Base-by-base conservation (phyloP, 2,888 invertebrate genomes). In the Tholera decimalis region DNA sequence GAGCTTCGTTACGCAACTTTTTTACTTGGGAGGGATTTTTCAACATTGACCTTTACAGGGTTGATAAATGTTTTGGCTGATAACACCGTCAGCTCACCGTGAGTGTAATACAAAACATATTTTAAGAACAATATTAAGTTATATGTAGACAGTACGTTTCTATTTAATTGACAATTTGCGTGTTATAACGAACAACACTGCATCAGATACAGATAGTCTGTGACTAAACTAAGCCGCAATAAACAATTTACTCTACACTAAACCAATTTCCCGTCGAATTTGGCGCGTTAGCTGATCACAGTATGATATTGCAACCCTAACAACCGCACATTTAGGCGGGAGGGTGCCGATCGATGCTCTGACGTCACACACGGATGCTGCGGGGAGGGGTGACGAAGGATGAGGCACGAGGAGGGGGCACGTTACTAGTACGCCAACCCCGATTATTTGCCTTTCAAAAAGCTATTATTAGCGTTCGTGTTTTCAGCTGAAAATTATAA, bases 351-450 rank as follows among this genome's bases (percentile, higher is more conserved):
- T 95, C 95, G 94, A 94, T 94, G 87, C 85, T 85, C 73, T 94
- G 93, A 94, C 94, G 94, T 94, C 94, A 94, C 88, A 82, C 80
- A 74, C 79, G 88, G 90, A 89, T 90, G 91, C 91, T 91, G 91
- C 82, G 83, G 80, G 85, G 82, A 50, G 75, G 73, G 87, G 75
- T 59, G 63, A 51, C 57, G 72, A 77, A 79, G 79, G 73, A 77
- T 73, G 80, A 76, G 74, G 78, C 56, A 6, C 28, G 11, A 77
- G 58, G 74, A 73, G 72, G 72, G 80, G 77, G 68, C 22, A 80
- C 58, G 76, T 67, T 81, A 83, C 82, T 82, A 83, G 83, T 86
- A 84, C 86, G 83, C 79, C 82, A 83, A 84, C 83, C 81, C 83
- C 80, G 87, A 83, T 87, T 88, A 87, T 88, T 88, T 85, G 83